A percentile compares a stretch with the other conserved stretches of the same genome.
phyloP scores from a whole-genome alignment of 2,888 invertebrate species.

The Torymus tubicola region DNA sequence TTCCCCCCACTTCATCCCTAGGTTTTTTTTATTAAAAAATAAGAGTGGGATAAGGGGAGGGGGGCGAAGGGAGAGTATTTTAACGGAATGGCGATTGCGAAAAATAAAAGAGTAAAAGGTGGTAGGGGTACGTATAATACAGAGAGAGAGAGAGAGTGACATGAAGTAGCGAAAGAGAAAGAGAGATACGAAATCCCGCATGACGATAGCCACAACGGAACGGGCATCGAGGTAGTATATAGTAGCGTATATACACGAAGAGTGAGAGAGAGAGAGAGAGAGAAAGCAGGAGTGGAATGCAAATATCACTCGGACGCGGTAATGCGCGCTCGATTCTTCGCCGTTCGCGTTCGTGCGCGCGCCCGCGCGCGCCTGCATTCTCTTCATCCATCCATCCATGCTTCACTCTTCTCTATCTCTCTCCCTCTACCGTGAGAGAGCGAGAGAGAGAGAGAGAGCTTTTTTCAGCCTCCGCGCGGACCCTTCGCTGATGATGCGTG shows the following conservation, averaged over 20 bases:
- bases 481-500: too few relatives aligned
- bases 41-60: too few relatives aligned
- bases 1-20: too few relatives aligned
- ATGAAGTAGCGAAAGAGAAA: constrained; percentile 23
- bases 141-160: constrained; percentile 28
- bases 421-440: neutral
- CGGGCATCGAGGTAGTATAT: constrained; percentile 55
- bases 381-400: neutral
- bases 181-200: constrained; percentile 59
- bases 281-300: constrained; percentile 69
- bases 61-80: neutral
- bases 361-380: neutral
- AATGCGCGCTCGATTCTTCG: constrained; percentile 70
- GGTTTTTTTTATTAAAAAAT: too few relatives aligned
- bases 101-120: neutral
- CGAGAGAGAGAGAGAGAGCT: too few relatives aligned
- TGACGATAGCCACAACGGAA: constrained; percentile 57
- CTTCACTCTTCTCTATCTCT: neutral
- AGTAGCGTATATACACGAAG: too few relatives aligned
- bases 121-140: neutral
- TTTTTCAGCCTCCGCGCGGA: too few relatives aligned
- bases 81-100: neutral
- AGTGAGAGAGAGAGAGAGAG: constrained; percentile 56
- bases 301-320: constrained; percentile 72
- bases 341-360: too few relatives aligned